Evolutionary conservation across 2,797 vertebrate species (phyloP), one percentile per base, ranked within the genome.

Genomic region (Xenopus petersii): DNA sequence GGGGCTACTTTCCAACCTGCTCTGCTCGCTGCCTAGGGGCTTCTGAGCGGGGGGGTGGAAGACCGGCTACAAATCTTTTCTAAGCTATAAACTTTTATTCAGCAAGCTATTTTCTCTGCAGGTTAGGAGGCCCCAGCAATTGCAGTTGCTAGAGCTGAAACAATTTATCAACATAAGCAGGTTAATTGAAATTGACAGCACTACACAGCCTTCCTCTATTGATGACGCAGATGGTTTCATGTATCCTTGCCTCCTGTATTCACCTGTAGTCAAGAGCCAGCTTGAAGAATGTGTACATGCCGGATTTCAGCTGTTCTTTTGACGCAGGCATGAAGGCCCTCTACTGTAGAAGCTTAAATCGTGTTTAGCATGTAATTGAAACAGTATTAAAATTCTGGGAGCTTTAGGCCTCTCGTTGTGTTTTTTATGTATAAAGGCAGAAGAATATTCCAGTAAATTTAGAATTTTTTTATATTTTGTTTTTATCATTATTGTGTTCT

Each of bases 121-220:
- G 86, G 73, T 84, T 83, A 7, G 77, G 83, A 84, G 87, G 81
- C 84, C 75, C 11, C 12, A 81, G 70, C 82, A 80, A 85, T 82
- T 84, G 87, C 82, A 79, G 84, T 77, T 83, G 86, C 80, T 83
- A 75, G 33, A 82, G 75, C 63, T 60, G 49, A 51, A 80, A 70
- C 79, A 86, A 81, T 89, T 90, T 87, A 71, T 83, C 85, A 86
- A 85, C 80, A 76, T 21, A 33, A 76, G 82, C 83, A 87, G 91
- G 88, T 89, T 90, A 92, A 91, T 90, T 86, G 88, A 80, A 86
- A 79, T 64, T 64, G 82, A 80, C 81, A 81, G 64, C 72, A 70
- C 67, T 2, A 26, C 83, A 79, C 85, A 64, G 71, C 84, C 64
- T 81, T 80, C 73, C 83, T 86, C 80, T 70, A 69, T 79, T 79